A percentile compares a stretch with the other conserved stretches of the same genome.
phyloP scores from a whole-genome alignment of 2,113 vertebrate genomes.

The Myotis davidii region DNA sequence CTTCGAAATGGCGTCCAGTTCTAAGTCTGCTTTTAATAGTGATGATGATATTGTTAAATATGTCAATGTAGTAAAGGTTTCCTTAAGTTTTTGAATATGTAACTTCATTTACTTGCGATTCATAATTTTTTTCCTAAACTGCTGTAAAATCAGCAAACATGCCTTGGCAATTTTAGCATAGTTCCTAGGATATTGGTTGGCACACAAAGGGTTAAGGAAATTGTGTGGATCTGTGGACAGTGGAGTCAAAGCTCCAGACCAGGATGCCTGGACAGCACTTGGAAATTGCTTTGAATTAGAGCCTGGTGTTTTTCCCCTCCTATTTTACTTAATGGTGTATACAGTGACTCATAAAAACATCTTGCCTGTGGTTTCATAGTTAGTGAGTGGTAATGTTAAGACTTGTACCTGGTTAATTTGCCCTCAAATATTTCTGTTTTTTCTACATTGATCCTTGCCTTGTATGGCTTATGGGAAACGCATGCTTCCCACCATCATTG shows the following conservation, averaged over 20 bases:
- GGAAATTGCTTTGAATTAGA: not conserved
- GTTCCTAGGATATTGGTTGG: too few relatives aligned
- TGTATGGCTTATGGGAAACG: not conserved
- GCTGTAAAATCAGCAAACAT: too few relatives aligned
- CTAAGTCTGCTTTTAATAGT: too few relatives aligned
- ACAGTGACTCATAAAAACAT: not conserved
- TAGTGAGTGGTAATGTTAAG: not conserved
- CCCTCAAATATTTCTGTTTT: slow-evolving; percentile 34
- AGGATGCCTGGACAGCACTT: not conserved
- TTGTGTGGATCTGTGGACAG: not conserved
- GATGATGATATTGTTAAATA: too few relatives aligned
- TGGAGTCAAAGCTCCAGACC: not conserved
- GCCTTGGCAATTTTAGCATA: too few relatives aligned
- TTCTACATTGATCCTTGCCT: not conserved
- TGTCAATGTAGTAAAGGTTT: too few relatives aligned
- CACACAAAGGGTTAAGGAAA: too few relatives aligned
- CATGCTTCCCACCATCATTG: not conserved
- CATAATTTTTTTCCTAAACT: too few relatives aligned
- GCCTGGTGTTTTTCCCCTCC: not conserved
- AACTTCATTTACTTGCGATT: too few relatives aligned
- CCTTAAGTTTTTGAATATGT: too few relatives aligned
- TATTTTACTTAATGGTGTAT: not conserved
- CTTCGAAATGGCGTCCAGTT: too few relatives aligned
- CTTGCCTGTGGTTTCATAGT: not conserved
- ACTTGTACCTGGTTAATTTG: not conserved